phyloP scores from a whole-genome alignment of 2,888 invertebrate species.

The Conistra vaccinii region DNA sequence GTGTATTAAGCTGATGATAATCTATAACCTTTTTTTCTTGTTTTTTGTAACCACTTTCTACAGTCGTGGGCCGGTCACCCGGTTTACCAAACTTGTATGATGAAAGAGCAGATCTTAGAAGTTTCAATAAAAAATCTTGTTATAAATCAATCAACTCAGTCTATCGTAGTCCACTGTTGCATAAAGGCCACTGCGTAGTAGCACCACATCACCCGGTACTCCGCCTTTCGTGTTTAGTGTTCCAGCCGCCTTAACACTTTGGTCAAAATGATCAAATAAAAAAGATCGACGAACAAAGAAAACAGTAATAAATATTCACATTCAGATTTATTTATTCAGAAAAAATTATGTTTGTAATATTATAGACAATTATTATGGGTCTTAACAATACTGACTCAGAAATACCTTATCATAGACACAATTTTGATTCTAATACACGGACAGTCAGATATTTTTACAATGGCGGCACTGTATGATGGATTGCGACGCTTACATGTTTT shows the following conservation, averaged over 20 bases:
- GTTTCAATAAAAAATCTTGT: not conserved
- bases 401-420: not conserved
- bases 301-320: not conserved
- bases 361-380: not conserved
- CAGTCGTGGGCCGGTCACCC: not conserved
- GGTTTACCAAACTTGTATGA: not conserved
- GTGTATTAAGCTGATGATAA: no score
- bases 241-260: no score
- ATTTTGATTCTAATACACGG: not conserved
- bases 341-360: not conserved
- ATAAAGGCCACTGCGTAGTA: no score
- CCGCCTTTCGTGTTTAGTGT: not conserved
- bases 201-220: no score
- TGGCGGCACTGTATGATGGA: not conserved
- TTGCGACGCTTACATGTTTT: not conserved
- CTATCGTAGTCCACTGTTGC: not conserved
- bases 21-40: no score
- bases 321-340: slow-evolving; percentile 18
- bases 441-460: not conserved
- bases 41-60: not conserved
- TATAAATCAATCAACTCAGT: not conserved
- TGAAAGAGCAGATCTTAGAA: not conserved
- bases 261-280: not conserved
- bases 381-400: not conserved
- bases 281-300: not conserved